Base-by-base conservation (phyloP, 2,888 invertebrate genomes). In the Lysandra coridon region DNA sequence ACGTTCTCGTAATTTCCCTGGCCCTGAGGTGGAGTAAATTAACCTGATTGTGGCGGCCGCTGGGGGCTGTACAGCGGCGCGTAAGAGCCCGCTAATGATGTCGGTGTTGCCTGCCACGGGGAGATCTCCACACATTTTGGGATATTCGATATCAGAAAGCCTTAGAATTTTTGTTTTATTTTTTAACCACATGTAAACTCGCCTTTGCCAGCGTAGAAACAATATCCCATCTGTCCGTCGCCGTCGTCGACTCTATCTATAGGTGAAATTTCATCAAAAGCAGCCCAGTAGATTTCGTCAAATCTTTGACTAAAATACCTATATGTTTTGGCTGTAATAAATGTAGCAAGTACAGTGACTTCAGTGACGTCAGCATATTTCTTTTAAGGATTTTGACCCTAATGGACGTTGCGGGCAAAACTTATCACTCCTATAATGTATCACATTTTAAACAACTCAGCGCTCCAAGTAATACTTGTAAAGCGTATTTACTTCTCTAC, bases 31-130 rank as follows among this genome's bases (percentile, higher is more conserved):
- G 44, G 74, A 44, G 40, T 44, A 74, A 74, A 74, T 74, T 74
- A 78, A 49, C 30, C 69, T 78, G 78, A 78, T 78, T 78, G 44
- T 78, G 44, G 49, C 78, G 14, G 69, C 6, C 44, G 64, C 78
- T 64, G 64, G 30, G 78, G 69, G 78, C 69, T 62, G 74, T 69
- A 78, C 78, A 69, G 37, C 44, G 33, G 57, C 78, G 37, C 62
- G 62, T 78, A 62, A 78, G 74, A 74, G 44, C 44, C 37, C n/a
- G 74, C 74, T 74, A 74, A 74, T 44, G 74, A 74, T 74, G 74
- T 69, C 33, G 69, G 69, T 30, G 53, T 76, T 76, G 76, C 33
- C 23, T 3, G 76, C 14, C 14, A 37, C 69, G 33, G 33, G 62
- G 69, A 69, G 69, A 69, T 33, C 64, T 30, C 30, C 33, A 33